Percentiles rank a stretch among this genome's conserved stretches.
Evolutionary conservation across 2,113 vertebrate species (phyloP).

Genomic region (Notarius quadriscutis): DNA sequence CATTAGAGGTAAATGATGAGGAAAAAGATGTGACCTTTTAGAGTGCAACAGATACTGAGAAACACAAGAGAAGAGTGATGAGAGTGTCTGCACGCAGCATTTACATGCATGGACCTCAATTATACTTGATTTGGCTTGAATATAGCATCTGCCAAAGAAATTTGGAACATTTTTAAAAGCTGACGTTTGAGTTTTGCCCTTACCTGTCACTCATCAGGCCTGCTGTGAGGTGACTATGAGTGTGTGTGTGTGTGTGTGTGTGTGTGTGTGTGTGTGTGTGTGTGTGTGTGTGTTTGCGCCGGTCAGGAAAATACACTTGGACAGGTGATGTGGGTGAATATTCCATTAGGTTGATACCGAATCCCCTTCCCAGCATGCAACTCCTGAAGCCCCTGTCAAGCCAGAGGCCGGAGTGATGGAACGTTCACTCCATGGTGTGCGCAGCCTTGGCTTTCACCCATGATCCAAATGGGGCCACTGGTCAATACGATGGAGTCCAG

Average conservation of each 20-base stretch:
- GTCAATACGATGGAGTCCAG: slow-evolving; percentile 73
- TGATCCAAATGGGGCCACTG: slow-evolving; percentile 64
- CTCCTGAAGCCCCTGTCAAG: slow-evolving; percentile 73
- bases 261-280: slow-evolving; percentile 50
- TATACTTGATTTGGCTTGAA: slow-evolving; percentile 17
- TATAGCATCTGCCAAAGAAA: slow-evolving; percentile 5
- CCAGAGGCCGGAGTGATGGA: slow-evolving; percentile 76
- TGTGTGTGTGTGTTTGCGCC: slow-evolving; percentile 55
- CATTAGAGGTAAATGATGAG: slow-evolving; percentile 74
- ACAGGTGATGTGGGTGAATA: slow-evolving; percentile 76
- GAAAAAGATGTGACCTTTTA: slow-evolving; percentile 72
- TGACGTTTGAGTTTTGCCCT: slow-evolving; percentile 26
- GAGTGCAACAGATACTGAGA: slow-evolving; percentile 57
- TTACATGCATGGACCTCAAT: not conserved
- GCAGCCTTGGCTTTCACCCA: slow-evolving; percentile 71
- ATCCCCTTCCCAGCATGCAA: slow-evolving; percentile 69
- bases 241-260: slow-evolving; percentile 54
- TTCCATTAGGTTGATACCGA: slow-evolving; percentile 75
- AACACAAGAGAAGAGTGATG: slow-evolving; percentile 41
- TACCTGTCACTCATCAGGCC: slow-evolving; percentile 34
- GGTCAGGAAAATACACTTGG: slow-evolving; percentile 70
- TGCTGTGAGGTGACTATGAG: slow-evolving; percentile 31
- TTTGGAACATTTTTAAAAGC: slow-evolving; percentile 12
- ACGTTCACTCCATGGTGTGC: slow-evolving; percentile 72
- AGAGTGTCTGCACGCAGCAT: not conserved